phyloP scores from a whole-genome alignment of 1,140 invertebrate species.

The Metaphire vulgaris region DNA sequence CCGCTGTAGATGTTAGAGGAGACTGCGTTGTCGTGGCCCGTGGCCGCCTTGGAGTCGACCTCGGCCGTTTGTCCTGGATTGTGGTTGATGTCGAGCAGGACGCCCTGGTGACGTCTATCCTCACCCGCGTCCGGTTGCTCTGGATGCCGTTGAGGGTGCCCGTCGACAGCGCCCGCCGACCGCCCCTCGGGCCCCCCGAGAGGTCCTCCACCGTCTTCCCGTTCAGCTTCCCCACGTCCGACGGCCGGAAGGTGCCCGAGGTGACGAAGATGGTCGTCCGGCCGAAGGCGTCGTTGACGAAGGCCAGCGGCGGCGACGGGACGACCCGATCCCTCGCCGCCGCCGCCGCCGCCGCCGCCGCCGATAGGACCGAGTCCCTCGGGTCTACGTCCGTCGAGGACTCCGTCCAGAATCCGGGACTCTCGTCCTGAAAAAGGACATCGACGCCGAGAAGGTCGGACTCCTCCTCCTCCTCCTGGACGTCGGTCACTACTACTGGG shows the following conservation, averaged over 20 bases:
- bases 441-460: too few relatives aligned
- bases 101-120: background rate
- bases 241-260: background rate
- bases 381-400: too few relatives aligned
- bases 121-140: background rate
- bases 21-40: too few relatives aligned
- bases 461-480: too few relatives aligned
- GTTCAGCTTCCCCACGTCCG: background rate
- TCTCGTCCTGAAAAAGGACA: too few relatives aligned
- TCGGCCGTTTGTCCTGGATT: background rate
- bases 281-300: background rate
- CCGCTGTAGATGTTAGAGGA: too few relatives aligned
- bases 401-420: too few relatives aligned
- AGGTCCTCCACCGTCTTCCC: background rate
- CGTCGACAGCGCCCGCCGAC: background rate
- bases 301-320: background rate
- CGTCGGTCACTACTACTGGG: too few relatives aligned
- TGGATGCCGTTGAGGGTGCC: background rate
- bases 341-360: too few relatives aligned
- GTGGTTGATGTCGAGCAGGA: background rate
- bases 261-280: background rate
- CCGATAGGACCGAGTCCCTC: too few relatives aligned
- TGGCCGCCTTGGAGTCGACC: background rate
- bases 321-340: too few relatives aligned
- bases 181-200: too few relatives aligned